Base-by-base conservation (phyloP, 2,113 vertebrate species). In the Mola mola region DNA sequence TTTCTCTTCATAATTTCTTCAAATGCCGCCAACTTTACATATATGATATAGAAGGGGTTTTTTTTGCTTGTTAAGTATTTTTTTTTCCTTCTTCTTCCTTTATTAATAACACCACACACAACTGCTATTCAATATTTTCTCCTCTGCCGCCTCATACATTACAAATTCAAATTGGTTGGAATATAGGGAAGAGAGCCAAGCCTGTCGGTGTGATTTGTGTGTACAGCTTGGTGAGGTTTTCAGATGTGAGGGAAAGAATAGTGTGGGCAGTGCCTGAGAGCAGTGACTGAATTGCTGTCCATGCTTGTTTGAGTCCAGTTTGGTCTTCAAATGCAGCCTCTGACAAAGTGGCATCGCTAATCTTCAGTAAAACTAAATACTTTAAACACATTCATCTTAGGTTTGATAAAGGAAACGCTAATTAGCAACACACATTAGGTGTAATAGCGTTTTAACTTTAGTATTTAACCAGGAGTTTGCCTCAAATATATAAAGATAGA, bases 81-180 rank as follows among this genome's bases (percentile, higher is more conserved):
- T 64, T 72, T 64, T 58, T 25, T 53, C 33, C 21, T 8, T 6
- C 24, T 7, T 21, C 34, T 12, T 33, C 42, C 40, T 48, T 26
- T 78, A 7, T 72, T 56, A 71, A 78, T 66, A 33, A 56, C 50
- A 59, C 17, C 8, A 38, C 41, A 48, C 56, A 57, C 26, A 42
- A 44, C 46, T 36, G 34, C 38, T 48, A 47, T 33, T 28, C 37
- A 48, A 17, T 43, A 3, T 6, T 28, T 21, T 38, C 24, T 43
- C 25, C 31, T 42, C 25, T 13, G 25, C n/a, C 11, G 22, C 38
- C 19, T 65, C 16, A 16, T 20, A 33, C 37, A 72, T 80, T 68
- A 77, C 31, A 74, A 70, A 74, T 72, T 79, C 19, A 78, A 61
- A 79, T 49, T 9, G 34, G 50, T 74, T 68, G 64, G 50, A 66